phyloP scores from a whole-genome alignment of 2,888 invertebrate species.

The Phania funesta region DNA sequence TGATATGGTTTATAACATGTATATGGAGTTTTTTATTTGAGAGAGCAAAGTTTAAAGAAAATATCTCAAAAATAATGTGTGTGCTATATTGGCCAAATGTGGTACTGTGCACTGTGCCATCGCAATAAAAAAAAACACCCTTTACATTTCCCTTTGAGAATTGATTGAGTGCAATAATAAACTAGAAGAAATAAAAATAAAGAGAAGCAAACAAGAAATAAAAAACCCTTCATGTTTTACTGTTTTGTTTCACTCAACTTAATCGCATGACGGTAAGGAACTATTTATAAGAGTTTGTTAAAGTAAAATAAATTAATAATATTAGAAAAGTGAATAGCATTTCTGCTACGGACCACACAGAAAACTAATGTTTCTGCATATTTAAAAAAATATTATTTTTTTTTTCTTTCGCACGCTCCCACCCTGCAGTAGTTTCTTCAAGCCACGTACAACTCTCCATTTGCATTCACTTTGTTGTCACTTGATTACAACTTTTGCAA shows the following conservation, averaged over 20 bases:
- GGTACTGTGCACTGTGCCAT: too few species aligned
- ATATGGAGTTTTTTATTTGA: too few species aligned
- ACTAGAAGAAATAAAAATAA: background rate
- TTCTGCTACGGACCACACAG: too few species aligned
- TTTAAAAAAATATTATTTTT: background rate
- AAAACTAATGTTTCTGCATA: too few species aligned
- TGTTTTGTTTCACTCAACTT: background rate
- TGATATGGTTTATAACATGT: too few species aligned
- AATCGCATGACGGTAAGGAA: background rate
- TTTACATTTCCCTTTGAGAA: background rate
- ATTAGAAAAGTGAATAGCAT: background rate
- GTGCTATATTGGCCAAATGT: too few species aligned
- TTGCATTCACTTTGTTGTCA: background rate
- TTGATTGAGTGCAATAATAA: background rate
- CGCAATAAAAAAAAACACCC: background rate
- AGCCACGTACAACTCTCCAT: background rate
- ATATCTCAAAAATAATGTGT: too few species aligned
- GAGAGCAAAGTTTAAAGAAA: too few species aligned
- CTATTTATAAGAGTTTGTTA: too few species aligned
- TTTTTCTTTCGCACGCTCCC: background rate
- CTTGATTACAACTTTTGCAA: background rate
- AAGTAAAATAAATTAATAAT: background rate
- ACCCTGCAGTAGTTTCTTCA: background rate
- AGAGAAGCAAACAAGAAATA: background rate
- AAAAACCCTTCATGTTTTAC: background rate